Base-by-base conservation (phyloP, 2,888 invertebrate genomes). In the Acleris sparsana region DNA sequence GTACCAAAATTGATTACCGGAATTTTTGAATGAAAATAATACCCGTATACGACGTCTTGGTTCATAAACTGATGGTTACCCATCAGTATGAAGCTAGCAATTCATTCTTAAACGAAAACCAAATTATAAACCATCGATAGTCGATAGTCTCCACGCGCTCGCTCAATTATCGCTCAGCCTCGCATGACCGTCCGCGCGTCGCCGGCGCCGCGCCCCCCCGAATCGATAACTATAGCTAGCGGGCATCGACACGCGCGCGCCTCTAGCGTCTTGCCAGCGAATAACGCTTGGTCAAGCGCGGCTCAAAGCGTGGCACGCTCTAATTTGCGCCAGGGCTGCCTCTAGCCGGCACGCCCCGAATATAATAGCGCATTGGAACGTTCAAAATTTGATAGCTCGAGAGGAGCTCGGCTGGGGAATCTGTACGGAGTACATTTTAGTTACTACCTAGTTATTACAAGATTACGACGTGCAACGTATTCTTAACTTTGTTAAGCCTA, bases 241-340 rank as follows among this genome's bases (percentile, higher is more conserved):
- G 48, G 22, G 43, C 44, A 67, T 63, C 67, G 63, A 67, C 53
- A 67, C 25, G 49, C 43, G 58, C 63, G 61, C 71, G 60, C 53
- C 70, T 57, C 66, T 71, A 74, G 82, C 86, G 85, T 87, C 89
- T 89, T 89, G 87, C 84, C 86, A 84, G 85, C 85, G 84, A 87
- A 87, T 89, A 87, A 89, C 89, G 90, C 90, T 89, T 85, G 90
- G 91, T 89, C 91, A 89, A 89, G 89, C 89, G 85, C 86, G 83
- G 84, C 85, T 88, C 87, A 86, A 88, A 89, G 87, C 87, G 85
- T 82, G 81, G 80, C 77, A 77, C 78, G 83, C 80, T 87, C 85
- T 89, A 89, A 89, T 90, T 90, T 89, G 84, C 79, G 78, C 82
- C 72, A 71, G 82, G 80, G 71, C 75, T 80, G 75, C 75, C 53